A percentile compares a stretch with the other conserved stretches of the same genome.
phyloP scores from a whole-genome alignment of 2,888 invertebrate species.

The Drosophila neoperkinsi region DNA sequence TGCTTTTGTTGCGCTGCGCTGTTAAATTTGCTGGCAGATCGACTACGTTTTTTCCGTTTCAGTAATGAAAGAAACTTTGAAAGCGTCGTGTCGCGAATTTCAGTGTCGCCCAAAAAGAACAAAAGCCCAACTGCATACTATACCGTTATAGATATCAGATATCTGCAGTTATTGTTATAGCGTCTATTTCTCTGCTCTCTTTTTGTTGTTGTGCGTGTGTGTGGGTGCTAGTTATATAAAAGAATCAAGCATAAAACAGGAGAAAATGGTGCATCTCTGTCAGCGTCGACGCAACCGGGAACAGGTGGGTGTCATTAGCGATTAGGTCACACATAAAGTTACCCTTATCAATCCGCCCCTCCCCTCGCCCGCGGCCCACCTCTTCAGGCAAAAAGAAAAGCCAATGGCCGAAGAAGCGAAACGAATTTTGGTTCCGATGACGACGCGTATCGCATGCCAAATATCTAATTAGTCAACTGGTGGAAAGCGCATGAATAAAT shows the following conservation, averaged over 20 bases:
- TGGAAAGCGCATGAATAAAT: constrained; percentile 37
- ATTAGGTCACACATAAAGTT: constrained; percentile 16
- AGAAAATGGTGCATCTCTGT: constrained; percentile 68
- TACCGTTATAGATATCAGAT: constrained; percentile 5
- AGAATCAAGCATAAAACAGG: background rate
- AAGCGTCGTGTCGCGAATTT: constrained; percentile 61
- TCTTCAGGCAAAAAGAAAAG: background rate
- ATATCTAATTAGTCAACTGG: constrained; percentile 48
- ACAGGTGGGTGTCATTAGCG: constrained; percentile 63
- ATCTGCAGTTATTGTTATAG: background rate
- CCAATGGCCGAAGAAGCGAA: constrained; percentile 6
- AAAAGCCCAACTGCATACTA: background rate
- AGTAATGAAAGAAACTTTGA: constrained; percentile 65
- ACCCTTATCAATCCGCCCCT: background rate
- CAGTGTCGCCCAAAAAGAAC: background rate
- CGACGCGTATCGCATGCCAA: constrained; percentile 52
- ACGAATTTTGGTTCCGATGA: constrained; percentile 1
- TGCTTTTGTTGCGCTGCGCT: constrained; percentile 20
- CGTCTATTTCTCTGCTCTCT: background rate
- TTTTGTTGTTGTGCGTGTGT: constrained; percentile 10
- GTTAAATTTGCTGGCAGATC: constrained; percentile 50
- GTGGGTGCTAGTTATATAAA: constrained; percentile 5
- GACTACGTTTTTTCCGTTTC: constrained; percentile 51
- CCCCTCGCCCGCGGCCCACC: background rate
- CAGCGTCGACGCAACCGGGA: constrained; percentile 66